Evolutionary conservation across 2,888 invertebrate species (phyloP), one percentile per base, ranked within the genome.

Genomic region (Cataglyphis cursor): DNA sequence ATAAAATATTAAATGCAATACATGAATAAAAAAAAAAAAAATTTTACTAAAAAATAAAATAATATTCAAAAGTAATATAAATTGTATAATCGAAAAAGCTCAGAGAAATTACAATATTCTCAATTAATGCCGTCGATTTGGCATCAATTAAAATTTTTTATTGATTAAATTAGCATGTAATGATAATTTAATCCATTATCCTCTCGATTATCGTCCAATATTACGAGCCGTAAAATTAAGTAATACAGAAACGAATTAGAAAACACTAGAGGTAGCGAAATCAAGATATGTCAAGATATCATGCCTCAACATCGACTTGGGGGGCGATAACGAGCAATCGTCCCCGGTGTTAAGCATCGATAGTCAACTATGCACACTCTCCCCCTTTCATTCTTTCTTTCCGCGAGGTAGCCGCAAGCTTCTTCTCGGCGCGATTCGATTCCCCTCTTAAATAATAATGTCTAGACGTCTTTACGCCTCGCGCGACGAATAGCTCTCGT

Each of bases 401-500:
- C 44, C 21, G 65, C 51, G 54, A 38, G 64, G 48, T 62, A 65
- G 28, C 44, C 57, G n/a, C 64, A 38, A 59, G 61, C 75, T 83
- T 70, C 74, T 28, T 80, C 61, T 66, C 73, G 48, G 48, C 59
- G 62, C 44, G 41, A 5, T 10, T 44, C 35, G 73, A 72, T 61
- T 59, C 44, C 28, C 44, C n/a, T 35, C 31, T 57, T 80, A 80
- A 80, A 80, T 80, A 80, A 80, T 80, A 72, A 78, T 72, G 78
- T 78, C 78, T 80, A 76, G 81, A 81, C 78, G 51, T 62, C 62
- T 81, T 80, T 80, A 73, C 74, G 44, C 51, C 31, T 41, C 74
- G 57, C 59, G 44, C 78, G 70, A 68, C 59, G 78, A 87, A 85
- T 68, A 83, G 81, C 88, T 87, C 66, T 74, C 85, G 64, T 59